Conservation (phyloP, 2,113 vertebrate species). For the Cyprinodon variegatus region DNA sequence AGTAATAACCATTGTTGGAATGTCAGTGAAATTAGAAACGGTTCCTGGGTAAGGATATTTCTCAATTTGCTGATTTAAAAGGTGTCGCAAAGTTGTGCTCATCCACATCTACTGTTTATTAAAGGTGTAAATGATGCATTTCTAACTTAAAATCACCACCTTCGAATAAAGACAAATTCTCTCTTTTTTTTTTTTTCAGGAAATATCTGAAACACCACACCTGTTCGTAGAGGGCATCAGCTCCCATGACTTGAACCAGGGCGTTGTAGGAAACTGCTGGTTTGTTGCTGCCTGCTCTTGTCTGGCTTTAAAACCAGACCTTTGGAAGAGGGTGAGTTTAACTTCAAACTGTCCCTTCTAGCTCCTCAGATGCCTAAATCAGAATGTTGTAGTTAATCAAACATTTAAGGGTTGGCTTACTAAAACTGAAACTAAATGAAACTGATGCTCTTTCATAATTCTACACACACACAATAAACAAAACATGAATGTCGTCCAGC, state of each 20-base stretch:
- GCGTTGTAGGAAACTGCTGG: slow-evolving; percentile 90
- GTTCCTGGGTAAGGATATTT: not conserved
- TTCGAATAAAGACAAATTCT: not conserved
- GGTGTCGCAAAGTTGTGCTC: not conserved
- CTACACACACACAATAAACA: too few relatives aligned
- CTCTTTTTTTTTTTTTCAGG: slow-evolving; percentile 70
- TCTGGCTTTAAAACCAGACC: slow-evolving; percentile 83
- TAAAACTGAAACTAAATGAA: too few relatives aligned
- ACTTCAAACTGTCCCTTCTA: not conserved
- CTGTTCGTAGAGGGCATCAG: slow-evolving; percentile 91
- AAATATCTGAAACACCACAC: slow-evolving; percentile 83
- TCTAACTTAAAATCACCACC: not conserved
- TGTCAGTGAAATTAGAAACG: not conserved
- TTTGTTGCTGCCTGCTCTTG: slow-evolving; percentile 93
- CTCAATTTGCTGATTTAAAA: not conserved
- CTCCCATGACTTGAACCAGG: slow-evolving; percentile 90
- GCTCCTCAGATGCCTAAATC: not conserved
- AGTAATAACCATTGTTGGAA: too few relatives aligned
- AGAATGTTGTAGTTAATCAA: not conserved
- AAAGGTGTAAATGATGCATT: not conserved
- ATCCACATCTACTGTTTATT: not conserved
- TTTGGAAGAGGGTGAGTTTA: slow-evolving; percentile 86
- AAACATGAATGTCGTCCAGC: too few relatives aligned
- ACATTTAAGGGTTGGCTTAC: not conserved
- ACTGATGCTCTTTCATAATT: too few relatives aligned